Conservation (phyloP, 2,113 vertebrate species). For the Varanus komodoensis region DNA sequence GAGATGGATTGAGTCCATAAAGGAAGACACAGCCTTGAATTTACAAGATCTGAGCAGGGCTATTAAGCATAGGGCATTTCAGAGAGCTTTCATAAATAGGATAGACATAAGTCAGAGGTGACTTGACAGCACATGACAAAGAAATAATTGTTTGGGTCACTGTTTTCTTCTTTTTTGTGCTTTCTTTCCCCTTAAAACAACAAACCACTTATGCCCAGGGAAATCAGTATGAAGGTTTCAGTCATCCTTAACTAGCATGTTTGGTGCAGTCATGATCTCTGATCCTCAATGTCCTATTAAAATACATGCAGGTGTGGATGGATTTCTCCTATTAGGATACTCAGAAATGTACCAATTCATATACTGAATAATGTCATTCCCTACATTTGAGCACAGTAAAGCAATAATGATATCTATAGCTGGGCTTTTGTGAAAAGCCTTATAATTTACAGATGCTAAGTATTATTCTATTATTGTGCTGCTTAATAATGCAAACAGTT, state of each 20-base stretch:
- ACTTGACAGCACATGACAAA: no score
- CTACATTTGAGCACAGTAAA: neutral
- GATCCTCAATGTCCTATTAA: neutral
- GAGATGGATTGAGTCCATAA: no score
- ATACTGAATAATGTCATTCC: slow-evolving; percentile 4
- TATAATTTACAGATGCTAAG: neutral
- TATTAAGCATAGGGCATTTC: no score
- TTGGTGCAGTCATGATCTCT: neutral
- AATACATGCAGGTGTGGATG: neutral
- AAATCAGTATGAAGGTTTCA: neutral
- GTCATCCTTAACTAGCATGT: neutral
- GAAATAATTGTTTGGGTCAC: no score
- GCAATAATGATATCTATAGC: neutral
- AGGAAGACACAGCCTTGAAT: no score
- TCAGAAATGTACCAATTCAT: neutral
- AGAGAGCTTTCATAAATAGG: no score
- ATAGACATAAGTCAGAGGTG: no score
- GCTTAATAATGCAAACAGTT: slow-evolving; percentile 26
- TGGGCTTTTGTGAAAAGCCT: slow-evolving; percentile 22
- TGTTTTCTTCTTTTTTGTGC: no score
- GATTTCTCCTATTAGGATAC: neutral
- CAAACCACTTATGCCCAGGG: neutral
- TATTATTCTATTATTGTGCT: slow-evolving; percentile 35
- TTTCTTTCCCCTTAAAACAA: no score
- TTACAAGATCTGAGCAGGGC: no score